Evolutionary conservation across 1,140 invertebrate genomes (phyloP), one percentile per base, ranked within the genome.

Genomic region (Pantala flavescens): DNA sequence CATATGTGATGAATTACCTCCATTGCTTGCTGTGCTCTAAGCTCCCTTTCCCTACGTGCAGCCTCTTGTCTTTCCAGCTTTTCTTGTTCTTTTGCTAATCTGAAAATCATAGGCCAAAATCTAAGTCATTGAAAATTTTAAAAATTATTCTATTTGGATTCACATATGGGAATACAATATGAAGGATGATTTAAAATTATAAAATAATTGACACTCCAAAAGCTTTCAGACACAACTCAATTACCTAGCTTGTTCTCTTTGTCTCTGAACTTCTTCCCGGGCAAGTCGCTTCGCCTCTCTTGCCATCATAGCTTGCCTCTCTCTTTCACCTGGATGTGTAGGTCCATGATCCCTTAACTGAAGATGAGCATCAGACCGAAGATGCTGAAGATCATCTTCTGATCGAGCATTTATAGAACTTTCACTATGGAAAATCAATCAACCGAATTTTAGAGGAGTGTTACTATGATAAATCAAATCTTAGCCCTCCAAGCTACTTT

Each of bases 11-110:
- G 14, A 2, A 81, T 83, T 78, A 87, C 86, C 85, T 90, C 89
- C 49, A 89, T 83, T 14, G 90, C 82, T 79, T 91, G 89, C 78
- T 91, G 90, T 78, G 90, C 90, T 77, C 89, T 85, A 24, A 90
- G 85, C 79, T 93, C 92, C 76, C 88, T 86, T 79, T 94, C 92
- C 74, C 90, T 86, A 70, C 90, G 84, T 72, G 90, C 87, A 78
- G 90, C 89, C 80, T 94, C 92, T 79, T 92, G 87, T 75, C 90
- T 85, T 78, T 95, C 92, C 43, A 88, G 86, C 78, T 90, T 90
- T 81, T 96, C 94, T 76, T 91, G 87, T 77, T 93, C 90, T 79
- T 89, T 89, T 73, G 90, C 83, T 74, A 91, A 81, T 83, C 90
- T 90, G 81, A 72, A 80, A 81, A 82, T 82, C 12, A 63, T 7